Conservation (phyloP, 2,888 invertebrate genomes). For the Stenodema calcarata region DNA sequence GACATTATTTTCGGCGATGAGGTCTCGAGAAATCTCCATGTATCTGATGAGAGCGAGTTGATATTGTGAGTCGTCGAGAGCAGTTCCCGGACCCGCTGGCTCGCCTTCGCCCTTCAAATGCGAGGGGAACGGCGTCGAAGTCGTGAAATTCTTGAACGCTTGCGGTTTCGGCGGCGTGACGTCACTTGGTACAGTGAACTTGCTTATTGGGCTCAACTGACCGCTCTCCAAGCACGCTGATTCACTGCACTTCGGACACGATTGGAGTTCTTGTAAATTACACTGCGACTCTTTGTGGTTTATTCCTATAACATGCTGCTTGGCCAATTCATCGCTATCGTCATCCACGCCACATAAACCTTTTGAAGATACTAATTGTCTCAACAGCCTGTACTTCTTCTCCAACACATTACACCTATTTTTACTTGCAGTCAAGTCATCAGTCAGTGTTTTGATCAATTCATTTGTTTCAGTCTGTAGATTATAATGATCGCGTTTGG, state of each 20-base stretch:
- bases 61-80: not conserved
- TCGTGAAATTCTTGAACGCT: not conserved
- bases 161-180: slow-evolving; percentile 1
- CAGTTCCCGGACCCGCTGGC: not conserved
- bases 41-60: slow-evolving; percentile 43
- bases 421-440: not conserved
- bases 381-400: not conserved
- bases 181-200: slow-evolving; percentile 1
- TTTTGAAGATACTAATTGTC: not conserved
- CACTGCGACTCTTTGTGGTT: not conserved
- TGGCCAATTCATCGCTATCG: not conserved
- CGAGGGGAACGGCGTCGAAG: slow-evolving; percentile 48
- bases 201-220: slow-evolving; percentile 28
- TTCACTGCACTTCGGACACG: not conserved
- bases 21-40: slow-evolving; percentile 49
- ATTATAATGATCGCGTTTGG: not conserved
- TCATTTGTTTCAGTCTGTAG: not conserved
- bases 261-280: not conserved
- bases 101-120: slow-evolving; percentile 49
- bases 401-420: not conserved
- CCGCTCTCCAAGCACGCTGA: not conserved
- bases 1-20: slow-evolving; percentile 43
- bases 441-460: not conserved
- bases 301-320: not conserved
- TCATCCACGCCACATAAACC: not conserved